Conservation (phyloP, 2,888 invertebrate species). For the Cancer borealis region DNA sequence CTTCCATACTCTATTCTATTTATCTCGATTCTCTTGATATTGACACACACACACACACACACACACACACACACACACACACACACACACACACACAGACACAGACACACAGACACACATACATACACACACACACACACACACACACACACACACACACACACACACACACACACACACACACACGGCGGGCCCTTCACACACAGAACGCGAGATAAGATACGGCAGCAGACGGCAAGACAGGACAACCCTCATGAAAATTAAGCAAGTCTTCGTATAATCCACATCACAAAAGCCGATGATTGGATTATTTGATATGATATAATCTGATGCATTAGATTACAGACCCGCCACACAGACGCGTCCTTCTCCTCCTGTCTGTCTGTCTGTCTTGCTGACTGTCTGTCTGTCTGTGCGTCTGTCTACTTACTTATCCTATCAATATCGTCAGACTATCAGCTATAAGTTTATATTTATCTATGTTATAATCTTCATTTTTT, state of each 20-base stretch:
- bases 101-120: conserved; percentile 20
- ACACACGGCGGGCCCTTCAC: not conserved
- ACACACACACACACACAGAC: conserved; percentile 20
- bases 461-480: too few species aligned
- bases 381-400: not conserved
- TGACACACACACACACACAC: not conserved
- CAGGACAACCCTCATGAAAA: conserved; percentile 12
- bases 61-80: not conserved
- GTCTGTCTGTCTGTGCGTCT: not conserved
- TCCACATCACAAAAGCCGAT: conserved; percentile 12
- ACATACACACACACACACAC: not conserved
- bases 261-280: not conserved
- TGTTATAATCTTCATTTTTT: too few species aligned
- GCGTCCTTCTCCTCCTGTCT: not conserved
- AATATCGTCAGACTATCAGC: too few species aligned
- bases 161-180: conserved; percentile 20
- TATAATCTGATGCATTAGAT: conserved; percentile 37
- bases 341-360: not conserved
- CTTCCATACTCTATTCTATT: not conserved
- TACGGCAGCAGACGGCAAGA: not conserved
- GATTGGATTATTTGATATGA: conserved; percentile 21
- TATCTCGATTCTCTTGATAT: not conserved
- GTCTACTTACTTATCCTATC: too few species aligned
- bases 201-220: not conserved
- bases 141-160: not conserved